These are phyloP conservation scores for Cynopterus brachyotis DNA, from an alignment of 2,113 vertebrate species.

Conservation along the genomic window DNA sequence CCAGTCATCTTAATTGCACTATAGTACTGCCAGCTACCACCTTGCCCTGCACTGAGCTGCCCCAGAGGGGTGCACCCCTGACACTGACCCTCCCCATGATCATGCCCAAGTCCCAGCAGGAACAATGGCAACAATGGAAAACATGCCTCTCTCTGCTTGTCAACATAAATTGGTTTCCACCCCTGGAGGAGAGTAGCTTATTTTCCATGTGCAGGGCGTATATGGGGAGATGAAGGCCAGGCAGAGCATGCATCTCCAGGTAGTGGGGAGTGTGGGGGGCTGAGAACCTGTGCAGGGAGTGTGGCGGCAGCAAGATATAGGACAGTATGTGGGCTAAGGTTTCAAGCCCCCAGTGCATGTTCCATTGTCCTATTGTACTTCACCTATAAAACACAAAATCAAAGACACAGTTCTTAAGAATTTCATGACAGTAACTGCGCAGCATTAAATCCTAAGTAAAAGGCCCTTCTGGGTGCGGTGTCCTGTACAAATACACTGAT, in stretches of 20 bases:
- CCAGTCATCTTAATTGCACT: background rate
- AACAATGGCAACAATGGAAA: background rate
- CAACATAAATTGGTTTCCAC: background rate
- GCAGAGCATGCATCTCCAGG: background rate
- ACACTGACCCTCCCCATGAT: background rate
- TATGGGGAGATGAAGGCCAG: background rate
- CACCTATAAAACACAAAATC: background rate
- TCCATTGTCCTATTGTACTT: background rate
- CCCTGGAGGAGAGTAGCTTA: background rate
- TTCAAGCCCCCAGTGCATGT: background rate
- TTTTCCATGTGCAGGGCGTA: background rate
- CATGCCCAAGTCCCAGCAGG: background rate
- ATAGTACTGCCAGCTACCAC: background rate
- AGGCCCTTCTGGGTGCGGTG: background rate
- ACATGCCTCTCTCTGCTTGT: background rate
- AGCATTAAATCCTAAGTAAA: background rate
- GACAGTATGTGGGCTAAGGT: background rate
- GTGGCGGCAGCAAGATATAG: background rate
- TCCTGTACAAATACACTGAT: background rate
- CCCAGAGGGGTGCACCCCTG: background rate
- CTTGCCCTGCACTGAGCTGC: background rate
- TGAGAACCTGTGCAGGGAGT: background rate
- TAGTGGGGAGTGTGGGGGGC: background rate
- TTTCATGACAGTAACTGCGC: background rate
- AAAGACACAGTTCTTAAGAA: background rate